These are phyloP conservation scores for Hystrix cristata DNA, from an alignment of 2,113 vertebrate species.

Conservation along the genomic window DNA sequence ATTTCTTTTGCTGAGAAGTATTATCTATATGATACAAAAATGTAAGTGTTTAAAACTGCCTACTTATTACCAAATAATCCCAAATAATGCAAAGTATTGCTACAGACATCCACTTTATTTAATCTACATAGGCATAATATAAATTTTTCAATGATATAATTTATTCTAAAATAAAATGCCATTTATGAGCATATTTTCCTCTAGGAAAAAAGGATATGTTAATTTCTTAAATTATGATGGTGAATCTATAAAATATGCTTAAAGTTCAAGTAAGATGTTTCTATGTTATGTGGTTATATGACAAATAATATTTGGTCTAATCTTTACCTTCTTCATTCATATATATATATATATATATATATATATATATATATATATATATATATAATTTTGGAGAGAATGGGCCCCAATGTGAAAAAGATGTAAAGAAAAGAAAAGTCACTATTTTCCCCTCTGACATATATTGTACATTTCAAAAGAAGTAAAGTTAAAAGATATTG, in stretches of 20 bases:
- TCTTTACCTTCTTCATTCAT: conserved; percentile 76
- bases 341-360: neutral
- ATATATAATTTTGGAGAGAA: conserved; percentile 75
- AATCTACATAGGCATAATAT: conserved; percentile 45
- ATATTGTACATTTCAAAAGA: conserved; percentile 79
- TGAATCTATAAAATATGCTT: conserved; percentile 66
- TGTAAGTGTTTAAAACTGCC: conserved; percentile 42
- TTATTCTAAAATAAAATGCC: conserved; percentile 67
- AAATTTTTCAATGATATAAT: conserved; percentile 57
- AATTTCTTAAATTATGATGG: conserved; percentile 63
- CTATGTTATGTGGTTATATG: conserved; percentile 73
- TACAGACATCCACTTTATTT: conserved; percentile 61
- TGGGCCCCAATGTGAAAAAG: conserved; percentile 83
- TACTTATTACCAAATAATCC: conserved; percentile 49
- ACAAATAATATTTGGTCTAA: conserved; percentile 52
- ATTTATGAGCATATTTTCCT: conserved; percentile 64
- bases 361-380: neutral
- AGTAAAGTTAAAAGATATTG: conserved; percentile 76
- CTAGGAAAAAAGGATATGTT: neutral
- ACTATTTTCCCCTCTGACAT: conserved; percentile 78
- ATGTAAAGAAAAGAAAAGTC: conserved; percentile 63
- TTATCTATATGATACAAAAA: conserved; percentile 61
- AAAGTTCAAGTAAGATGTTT: conserved; percentile 64
- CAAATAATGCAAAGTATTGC: conserved; percentile 75
- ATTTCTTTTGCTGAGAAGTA: conserved; percentile 70